phyloP scores from a whole-genome alignment of 2,113 vertebrate genomes.

The Myotis brandtii region DNA sequence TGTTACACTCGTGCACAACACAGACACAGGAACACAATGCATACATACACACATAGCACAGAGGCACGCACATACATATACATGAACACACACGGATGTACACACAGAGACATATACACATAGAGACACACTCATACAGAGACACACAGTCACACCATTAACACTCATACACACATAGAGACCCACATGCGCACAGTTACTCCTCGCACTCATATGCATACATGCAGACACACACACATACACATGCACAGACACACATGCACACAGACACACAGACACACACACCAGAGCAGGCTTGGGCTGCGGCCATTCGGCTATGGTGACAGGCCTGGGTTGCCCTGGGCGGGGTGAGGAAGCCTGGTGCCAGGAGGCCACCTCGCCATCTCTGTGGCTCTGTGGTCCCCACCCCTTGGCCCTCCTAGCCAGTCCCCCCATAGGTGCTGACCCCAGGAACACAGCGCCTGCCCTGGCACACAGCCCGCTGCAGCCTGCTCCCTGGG shows the following conservation, averaged over 20 bases:
- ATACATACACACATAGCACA: not conserved
- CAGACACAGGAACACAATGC: no score
- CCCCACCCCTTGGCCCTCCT: not conserved
- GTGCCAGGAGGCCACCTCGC: accelerated
- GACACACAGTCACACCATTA: no score
- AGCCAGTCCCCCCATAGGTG: not conserved
- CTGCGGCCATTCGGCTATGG: accelerated
- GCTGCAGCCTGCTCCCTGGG: not conserved
- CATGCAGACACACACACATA: not conserved
- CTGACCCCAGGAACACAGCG: not conserved
- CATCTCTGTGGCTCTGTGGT: not conserved
- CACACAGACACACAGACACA: not conserved
- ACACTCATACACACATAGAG: not conserved
- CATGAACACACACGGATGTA: not conserved
- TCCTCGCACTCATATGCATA: not conserved
- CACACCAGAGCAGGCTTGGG: not conserved
- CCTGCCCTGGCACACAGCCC: not conserved
- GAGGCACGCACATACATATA: not conserved
- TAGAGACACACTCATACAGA: not conserved
- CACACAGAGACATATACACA: not conserved
- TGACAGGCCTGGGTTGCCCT: not conserved
- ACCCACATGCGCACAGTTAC: not conserved
- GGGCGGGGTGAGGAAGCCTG: not conserved
- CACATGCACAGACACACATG: no score
- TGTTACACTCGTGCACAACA: not conserved